phyloP scores from a whole-genome alignment of 2,797 vertebrate genomes.

The Neosilurus hyrtlii region DNA sequence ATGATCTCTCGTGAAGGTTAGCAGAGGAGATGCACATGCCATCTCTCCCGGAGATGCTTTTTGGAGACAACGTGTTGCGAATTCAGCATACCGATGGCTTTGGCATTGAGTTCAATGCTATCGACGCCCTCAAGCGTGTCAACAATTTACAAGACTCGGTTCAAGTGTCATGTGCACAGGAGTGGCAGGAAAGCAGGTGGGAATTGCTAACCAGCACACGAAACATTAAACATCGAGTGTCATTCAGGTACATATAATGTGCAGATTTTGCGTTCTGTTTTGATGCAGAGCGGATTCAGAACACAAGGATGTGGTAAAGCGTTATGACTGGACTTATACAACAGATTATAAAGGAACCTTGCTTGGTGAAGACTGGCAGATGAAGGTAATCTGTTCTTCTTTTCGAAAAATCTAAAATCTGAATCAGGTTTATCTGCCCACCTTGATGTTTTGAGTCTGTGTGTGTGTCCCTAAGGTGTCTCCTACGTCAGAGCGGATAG shows the following conservation, averaged over 20 bases:
- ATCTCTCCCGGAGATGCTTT: slow-evolving; percentile 95
- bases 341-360: slow-evolving; percentile 95
- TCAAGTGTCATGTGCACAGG: slow-evolving; percentile 94
- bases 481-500: slow-evolving; percentile 85
- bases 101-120: slow-evolving; percentile 94
- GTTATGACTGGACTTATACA: slow-evolving; percentile 96
- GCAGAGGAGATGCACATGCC: slow-evolving; percentile 89
- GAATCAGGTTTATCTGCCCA: too few species aligned
- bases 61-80: slow-evolving; percentile 91
- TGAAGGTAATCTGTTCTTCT: slow-evolving; percentile 73
- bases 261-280: not conserved
- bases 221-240: not conserved
- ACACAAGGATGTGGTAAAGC: slow-evolving; percentile 89
- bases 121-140: slow-evolving; percentile 88
- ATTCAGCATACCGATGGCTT: slow-evolving; percentile 86
- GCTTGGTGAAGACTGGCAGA: slow-evolving; percentile 79
- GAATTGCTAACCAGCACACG: slow-evolving; percentile 44
- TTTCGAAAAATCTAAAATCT: too few species aligned
- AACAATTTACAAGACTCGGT: slow-evolving; percentile 89
- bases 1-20: slow-evolving; percentile 69
- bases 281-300: slow-evolving; percentile 83
- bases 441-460: not conserved
- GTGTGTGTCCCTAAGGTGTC: slow-evolving; percentile 70
- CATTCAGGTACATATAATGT: not conserved
- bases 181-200: slow-evolving; percentile 94